These are phyloP conservation scores for Pseudomyrmex sp. DNA, from an alignment of 1,140 invertebrate genomes.

Conservation along the genomic window DNA sequence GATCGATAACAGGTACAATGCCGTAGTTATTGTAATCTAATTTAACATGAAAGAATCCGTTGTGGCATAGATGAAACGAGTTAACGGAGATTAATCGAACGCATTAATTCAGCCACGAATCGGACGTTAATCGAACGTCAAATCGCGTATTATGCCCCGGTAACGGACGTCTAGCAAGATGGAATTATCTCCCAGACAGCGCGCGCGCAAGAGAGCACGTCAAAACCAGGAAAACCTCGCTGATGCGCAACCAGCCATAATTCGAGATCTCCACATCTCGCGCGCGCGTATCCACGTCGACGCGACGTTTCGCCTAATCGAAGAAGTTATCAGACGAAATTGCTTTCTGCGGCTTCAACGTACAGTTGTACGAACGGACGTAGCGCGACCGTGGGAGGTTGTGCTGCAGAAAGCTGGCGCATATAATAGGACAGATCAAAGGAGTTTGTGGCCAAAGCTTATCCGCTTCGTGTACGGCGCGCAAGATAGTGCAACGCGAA, in stretches of 20 bases:
- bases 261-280: constrained; percentile 12
- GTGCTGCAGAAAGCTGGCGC: constrained; percentile 53
- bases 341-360: constrained; percentile 67
- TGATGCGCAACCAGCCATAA: constrained; percentile 18
- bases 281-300: neutral
- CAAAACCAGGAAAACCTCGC: constrained; percentile 13
- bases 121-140: constrained; percentile 1
- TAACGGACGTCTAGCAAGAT: constrained; percentile 19
- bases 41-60: neutral
- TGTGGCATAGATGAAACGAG: neutral
- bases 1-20: too few relatives aligned
- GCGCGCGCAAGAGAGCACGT: neutral
- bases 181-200: constrained; percentile 25
- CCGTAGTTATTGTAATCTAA: too few relatives aligned
- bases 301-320: constrained; percentile 61
- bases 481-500: constrained; percentile 36
- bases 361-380: constrained; percentile 25
- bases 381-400: constrained; percentile 4
- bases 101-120: neutral
- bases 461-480: constrained; percentile 31
- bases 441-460: constrained; percentile 59
- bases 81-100: neutral
- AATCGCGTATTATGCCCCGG: neutral
- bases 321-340: constrained; percentile 71
- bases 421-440: constrained; percentile 66